Base-by-base conservation (phyloP, 1,140 invertebrate species). In the Heterodera carotae region DNA sequence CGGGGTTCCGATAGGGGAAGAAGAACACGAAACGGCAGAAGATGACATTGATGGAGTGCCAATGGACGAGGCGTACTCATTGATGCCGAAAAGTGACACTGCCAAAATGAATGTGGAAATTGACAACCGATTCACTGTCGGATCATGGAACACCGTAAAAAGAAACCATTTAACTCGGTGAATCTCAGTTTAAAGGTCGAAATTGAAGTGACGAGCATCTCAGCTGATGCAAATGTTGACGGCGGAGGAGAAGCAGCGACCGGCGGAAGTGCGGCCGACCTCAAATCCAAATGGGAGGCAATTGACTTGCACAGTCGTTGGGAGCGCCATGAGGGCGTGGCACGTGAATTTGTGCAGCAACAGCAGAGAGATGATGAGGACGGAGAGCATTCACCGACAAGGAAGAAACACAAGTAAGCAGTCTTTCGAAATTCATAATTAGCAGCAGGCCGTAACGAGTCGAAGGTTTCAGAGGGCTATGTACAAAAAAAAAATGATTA, bases 31-130 rank as follows among this genome's bases (percentile, higher is more conserved):
- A 10, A 67, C 48, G 77, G 67, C 25, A 4, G 82, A 81, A 10
- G 79, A 83, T 7, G 84, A 85, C 60, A 83, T 86, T 56, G 81
- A 84, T 59, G 81, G 84, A 10, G 67, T 83, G 29, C 84, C 84
- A 18, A 48, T 87, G 74, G 70, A 83, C 33, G 76, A 86, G 62
- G 33, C 3, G 27, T n/a, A 15, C 34, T 22, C 29, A 33, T 7
- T 25, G 60, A 56, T 69, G 59, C 22, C 56, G 15, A 48, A 7
- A 66, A 75, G 29, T 22, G 62, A 66, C 6, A 6, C 27, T 1
- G 2, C 27, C 10, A 66, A 34, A 34, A 22, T 29, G 29, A 69
- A 76, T 48, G 25, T 59, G 48, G 75, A 76, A 15, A 33, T 18
- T 27, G 62, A 78, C 31, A 22, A 66, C 27, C 73, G 64, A 2